A percentile compares a stretch with the other conserved stretches of the same genome.
Evolutionary conservation across 2,888 invertebrate species (phyloP).

Genomic region (Drosophila yooni): DNA sequence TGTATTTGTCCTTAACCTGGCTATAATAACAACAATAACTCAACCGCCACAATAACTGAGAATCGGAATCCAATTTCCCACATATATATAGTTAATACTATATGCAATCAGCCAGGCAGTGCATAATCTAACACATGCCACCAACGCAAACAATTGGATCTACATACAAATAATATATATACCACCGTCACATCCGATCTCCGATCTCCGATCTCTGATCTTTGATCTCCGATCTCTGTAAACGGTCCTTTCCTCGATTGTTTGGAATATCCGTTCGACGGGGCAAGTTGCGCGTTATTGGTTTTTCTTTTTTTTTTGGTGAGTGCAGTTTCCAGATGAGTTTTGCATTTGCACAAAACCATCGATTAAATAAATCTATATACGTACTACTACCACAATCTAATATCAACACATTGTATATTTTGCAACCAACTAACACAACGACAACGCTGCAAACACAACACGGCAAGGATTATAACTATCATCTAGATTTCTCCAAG

Average conservation of each 20-base stretch:
- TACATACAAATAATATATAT: slow-evolving; percentile 16
- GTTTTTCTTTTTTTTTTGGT: slow-evolving; percentile 62
- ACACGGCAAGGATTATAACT: not conserved
- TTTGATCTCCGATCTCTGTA: slow-evolving; percentile 22
- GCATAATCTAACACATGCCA: slow-evolving; percentile 14
- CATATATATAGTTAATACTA: slow-evolving; percentile 10
- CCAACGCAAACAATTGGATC: slow-evolving; percentile 47
- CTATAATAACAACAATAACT: slow-evolving; percentile 39
- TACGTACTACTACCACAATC: slow-evolving; percentile 14
- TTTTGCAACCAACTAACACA: slow-evolving; percentile 20
- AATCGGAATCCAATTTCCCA: not conserved
- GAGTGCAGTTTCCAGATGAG: slow-evolving; percentile 49
- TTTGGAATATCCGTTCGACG: slow-evolving; percentile 46
- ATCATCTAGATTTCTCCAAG: not conserved
- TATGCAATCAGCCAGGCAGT: slow-evolving; percentile 24
- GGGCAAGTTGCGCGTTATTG: slow-evolving; percentile 42
- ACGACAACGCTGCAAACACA: not conserved
- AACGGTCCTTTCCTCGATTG: slow-evolving; percentile 12
- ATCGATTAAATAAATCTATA: slow-evolving; percentile 11
- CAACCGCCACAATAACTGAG: slow-evolving; percentile 38
- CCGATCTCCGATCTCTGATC: not conserved
- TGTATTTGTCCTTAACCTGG: slow-evolving; percentile 37
- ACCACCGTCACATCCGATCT: slow-evolving; percentile 25
- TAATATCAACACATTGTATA: slow-evolving; percentile 3
- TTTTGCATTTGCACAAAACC: slow-evolving; percentile 11